Percentiles rank a stretch among this genome's conserved stretches.
phyloP scores from a whole-genome alignment of 37 sponge, comb jelly and placozoan genomes.

The Halisarca cf. caerulea region DNA sequence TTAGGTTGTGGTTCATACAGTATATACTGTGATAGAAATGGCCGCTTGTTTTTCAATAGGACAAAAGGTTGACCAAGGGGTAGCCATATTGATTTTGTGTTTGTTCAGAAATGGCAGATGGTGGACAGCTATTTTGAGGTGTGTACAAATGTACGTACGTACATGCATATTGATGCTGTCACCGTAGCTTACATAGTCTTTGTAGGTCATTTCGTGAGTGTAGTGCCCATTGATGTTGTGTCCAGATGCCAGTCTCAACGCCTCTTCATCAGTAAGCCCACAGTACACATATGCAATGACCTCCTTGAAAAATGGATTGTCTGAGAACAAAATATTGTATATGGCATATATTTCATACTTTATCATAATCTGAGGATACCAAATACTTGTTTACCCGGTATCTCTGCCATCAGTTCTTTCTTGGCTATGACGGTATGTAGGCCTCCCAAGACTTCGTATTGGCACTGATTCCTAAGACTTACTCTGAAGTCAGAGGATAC shows the following conservation, averaged over 20 bases:
- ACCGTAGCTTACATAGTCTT: conserved; percentile 9
- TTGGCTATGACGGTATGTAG: conserved; percentile 28
- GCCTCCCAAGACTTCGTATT: conserved; percentile 60
- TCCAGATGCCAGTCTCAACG: not conserved
- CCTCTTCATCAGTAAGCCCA: conserved; percentile 4
- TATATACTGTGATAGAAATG: too few species aligned
- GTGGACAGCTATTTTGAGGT: too few species aligned
- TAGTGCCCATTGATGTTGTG: conserved; percentile 13
- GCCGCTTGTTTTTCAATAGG: too few species aligned
- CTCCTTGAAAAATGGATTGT: not conserved
- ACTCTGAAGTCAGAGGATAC: not conserved
- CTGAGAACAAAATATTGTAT: too few species aligned
- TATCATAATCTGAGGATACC: too few species aligned
- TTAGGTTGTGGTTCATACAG: too few species aligned
- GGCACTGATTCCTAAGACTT: conserved; percentile 29
- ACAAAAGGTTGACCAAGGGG: too few species aligned
- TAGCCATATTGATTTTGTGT: too few species aligned
- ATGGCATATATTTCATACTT: too few species aligned
- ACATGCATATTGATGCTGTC: too few species aligned
- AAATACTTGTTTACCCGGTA: conserved; percentile 27
- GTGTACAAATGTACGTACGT: too few species aligned
- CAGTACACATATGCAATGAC: conserved; percentile 3
- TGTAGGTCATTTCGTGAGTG: conserved; percentile 11
- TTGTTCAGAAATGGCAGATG: too few species aligned
- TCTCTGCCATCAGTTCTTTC: not conserved